phyloP scores from a whole-genome alignment of 92 coral and sea anemone genomes.

The Porites lobata region DNA sequence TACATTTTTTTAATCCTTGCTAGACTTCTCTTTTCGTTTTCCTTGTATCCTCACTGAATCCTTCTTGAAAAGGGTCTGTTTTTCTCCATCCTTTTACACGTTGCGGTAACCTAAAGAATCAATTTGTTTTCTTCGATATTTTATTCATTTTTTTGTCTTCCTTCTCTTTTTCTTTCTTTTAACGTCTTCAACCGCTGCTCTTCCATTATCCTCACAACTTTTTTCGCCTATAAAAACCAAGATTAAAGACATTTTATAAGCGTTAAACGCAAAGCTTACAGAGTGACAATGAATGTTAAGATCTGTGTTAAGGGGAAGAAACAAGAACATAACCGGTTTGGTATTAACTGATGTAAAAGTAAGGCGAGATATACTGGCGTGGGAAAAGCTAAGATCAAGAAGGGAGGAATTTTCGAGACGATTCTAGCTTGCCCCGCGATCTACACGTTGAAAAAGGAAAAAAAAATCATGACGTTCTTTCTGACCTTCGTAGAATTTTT shows the following conservation, averaged over 20 bases:
- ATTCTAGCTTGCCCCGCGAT: too few relatives aligned
- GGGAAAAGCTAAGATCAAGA: not conserved
- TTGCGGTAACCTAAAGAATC: too few relatives aligned
- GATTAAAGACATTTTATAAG: not conserved
- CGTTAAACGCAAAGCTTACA: not conserved
- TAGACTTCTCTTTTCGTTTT: not conserved
- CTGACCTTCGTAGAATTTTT: too few relatives aligned
- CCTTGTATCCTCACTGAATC: not conserved
- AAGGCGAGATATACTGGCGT: not conserved
- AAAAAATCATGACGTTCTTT: too few relatives aligned
- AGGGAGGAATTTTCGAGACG: too few relatives aligned
- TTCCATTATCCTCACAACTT: conserved; percentile 9
- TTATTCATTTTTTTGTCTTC: not conserved
- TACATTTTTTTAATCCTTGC: not conserved
- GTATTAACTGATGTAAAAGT: not conserved
- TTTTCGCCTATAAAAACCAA: not conserved
- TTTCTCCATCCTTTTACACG: too few relatives aligned
- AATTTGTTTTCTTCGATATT: not conserved
- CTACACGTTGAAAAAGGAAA: too few relatives aligned
- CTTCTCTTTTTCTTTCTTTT: conserved; percentile 31
- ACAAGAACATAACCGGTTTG: not conserved
- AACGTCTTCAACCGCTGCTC: conserved; percentile 53
- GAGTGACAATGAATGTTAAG: not conserved
- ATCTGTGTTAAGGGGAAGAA: not conserved
- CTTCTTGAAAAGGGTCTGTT: too few relatives aligned